Evolutionary conservation across 2,888 invertebrate genomes (phyloP), one percentile per base, ranked within the genome.

Genomic region (Anoplius nigerrimus): DNA sequence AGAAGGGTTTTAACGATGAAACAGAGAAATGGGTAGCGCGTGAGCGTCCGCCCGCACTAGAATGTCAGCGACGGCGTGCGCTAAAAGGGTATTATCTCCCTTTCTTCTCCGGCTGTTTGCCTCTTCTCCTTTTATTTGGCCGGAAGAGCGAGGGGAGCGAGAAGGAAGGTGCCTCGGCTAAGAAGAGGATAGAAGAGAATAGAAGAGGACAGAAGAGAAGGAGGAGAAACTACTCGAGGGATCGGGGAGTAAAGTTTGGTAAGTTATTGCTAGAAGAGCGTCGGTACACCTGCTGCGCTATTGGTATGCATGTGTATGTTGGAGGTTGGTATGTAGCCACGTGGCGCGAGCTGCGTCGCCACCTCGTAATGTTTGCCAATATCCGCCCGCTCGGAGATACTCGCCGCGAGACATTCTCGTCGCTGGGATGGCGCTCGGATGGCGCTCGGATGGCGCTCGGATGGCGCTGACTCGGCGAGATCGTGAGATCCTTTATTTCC

Each of bases 191-290:
- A n/a, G n/a, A n/a, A 24, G 16, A 34, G 34, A 34, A 18, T 27
- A 27, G 42, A 27, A 56, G 60, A 53, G 59, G 60, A 66, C 51
- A 18, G 51, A 24, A 53, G 66, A 61, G 57, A 57, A 69, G 34
- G 45, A 52, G 18, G 60, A 58, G 56, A 56, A 66, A 68, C 53
- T 66, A 52, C 66, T 5, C 43, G 43, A 61, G 56, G 56, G 55
- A 69, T 69, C 66, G 61, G 60, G 24, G 56, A 66, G 61, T 66
- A 57, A 69, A 69, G 66, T 69, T 69, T 34, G n/a, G 66, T 57
- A 61, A 66, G 56, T 69, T 69, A 69, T 66, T 57, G 66, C 61
- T 24, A 34, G 22, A 45, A 66, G 42, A 61, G 56, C 34, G 51
- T 56, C 56, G 34, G 34, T 34, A 34, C 34, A 67, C 62, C 65